phyloP scores from a whole-genome alignment of 2,113 vertebrate species.

The human (Homo sapiens) region DNA sequence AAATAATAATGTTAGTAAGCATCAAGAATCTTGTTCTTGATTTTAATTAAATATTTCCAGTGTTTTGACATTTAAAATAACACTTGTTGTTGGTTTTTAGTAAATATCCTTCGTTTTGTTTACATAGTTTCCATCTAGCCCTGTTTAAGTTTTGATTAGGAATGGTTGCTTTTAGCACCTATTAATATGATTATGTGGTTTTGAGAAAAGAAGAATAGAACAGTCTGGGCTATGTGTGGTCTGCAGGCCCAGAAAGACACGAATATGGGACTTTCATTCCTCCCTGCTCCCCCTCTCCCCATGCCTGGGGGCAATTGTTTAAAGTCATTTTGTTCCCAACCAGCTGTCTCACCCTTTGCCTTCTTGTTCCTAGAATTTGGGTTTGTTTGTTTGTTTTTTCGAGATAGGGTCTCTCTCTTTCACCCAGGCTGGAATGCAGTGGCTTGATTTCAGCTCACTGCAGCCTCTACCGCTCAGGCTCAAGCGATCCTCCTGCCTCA shows the following conservation, averaged over 20 bases:
- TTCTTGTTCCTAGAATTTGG: neutral
- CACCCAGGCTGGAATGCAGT: too few species aligned
- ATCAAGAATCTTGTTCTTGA: neutral
- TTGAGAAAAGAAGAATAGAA: neutral
- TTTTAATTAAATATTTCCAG: constrained; percentile 22
- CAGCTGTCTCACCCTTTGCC: neutral
- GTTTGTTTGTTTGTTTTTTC: too few species aligned
- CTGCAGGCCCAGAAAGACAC: neutral
- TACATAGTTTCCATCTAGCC: neutral
- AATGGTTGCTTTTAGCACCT: neutral
- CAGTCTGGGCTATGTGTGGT: neutral
- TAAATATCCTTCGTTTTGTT: constrained; percentile 29
- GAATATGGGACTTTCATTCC: neutral
- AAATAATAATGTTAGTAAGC: neutral
- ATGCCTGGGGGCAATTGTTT: neutral
- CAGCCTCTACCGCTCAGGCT: too few species aligned
- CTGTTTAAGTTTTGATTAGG: constrained; percentile 6
- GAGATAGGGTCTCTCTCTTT: too few species aligned
- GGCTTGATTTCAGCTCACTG: too few species aligned
- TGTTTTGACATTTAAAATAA: constrained; percentile 22
- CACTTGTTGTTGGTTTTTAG: neutral
- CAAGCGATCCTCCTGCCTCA: too few species aligned
- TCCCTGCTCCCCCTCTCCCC: too few species aligned
- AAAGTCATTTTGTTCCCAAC: neutral
- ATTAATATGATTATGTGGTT: neutral